Conservation (phyloP, 2,888 invertebrate species). For the Orthosia gothica region DNA sequence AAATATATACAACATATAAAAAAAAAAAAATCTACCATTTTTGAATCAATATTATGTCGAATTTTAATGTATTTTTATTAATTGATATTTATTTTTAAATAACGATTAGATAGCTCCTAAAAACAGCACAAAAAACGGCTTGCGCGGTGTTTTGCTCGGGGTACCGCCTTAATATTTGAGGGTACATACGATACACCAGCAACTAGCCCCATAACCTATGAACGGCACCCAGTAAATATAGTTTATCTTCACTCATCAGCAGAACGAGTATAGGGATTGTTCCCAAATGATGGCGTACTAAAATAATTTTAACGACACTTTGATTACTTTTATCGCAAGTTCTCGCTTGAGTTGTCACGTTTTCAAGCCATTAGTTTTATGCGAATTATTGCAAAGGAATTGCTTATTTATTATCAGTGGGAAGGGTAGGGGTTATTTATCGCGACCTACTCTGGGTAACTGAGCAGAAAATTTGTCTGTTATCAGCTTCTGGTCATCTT, state of each 20-base stretch:
- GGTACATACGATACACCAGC: slow-evolving; percentile 8
- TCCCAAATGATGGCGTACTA: slow-evolving; percentile 82
- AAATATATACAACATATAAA: no score
- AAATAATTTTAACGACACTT: slow-evolving; percentile 90
- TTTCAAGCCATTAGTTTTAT: slow-evolving; percentile 91
- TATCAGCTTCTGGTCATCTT: slow-evolving; percentile 62
- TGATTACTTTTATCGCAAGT: slow-evolving; percentile 91
- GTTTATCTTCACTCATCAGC: slow-evolving; percentile 53
- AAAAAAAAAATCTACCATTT: no score
- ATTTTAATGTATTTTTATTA: no score
- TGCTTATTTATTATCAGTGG: slow-evolving; percentile 86
- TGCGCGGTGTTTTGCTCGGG: no score
- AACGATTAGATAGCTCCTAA: no score
- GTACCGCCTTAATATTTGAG: no score
- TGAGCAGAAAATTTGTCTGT: slow-evolving; percentile 71
- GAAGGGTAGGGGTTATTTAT: slow-evolving; percentile 74
- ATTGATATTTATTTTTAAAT: no score
- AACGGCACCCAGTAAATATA: slow-evolving; percentile 59
- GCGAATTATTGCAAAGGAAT: slow-evolving; percentile 88
- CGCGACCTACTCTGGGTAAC: slow-evolving; percentile 67
- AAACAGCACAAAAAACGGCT: no score
- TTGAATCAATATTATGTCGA: no score
- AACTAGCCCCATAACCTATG: slow-evolving; percentile 40
- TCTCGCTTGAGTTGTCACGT: slow-evolving; percentile 89
- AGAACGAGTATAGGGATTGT: slow-evolving; percentile 69